phyloP scores from a whole-genome alignment of 2,113 vertebrate species.

The Peucedramus taeniatus region DNA sequence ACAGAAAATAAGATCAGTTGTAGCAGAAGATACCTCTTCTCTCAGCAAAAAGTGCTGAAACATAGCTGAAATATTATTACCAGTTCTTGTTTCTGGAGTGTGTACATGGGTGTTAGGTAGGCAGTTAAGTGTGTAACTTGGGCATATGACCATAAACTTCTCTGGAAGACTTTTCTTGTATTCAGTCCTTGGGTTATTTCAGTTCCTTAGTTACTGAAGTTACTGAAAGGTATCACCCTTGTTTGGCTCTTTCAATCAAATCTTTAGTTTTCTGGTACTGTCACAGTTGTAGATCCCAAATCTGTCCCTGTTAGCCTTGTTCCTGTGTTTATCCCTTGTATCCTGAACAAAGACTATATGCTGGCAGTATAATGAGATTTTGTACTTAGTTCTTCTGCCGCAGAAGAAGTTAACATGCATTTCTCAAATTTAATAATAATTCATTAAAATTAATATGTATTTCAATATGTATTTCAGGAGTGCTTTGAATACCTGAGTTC shows the following conservation, averaged over 20 bases:
- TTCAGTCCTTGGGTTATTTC: neutral
- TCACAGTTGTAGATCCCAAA: neutral
- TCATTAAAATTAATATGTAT: neutral
- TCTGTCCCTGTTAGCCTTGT: neutral
- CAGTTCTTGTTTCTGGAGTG: neutral
- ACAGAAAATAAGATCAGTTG: neutral
- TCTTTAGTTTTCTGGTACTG: neutral
- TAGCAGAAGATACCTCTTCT: neutral
- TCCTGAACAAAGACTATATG: neutral
- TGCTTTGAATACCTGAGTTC: neutral
- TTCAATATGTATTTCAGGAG: neutral
- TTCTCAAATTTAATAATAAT: neutral
- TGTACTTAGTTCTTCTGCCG: neutral
- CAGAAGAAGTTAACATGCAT: neutral
- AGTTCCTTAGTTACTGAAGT: neutral
- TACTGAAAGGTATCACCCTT: neutral
- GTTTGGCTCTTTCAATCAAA: neutral
- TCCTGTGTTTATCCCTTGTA: neutral
- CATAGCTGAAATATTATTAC: neutral
- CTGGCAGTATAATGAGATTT: neutral
- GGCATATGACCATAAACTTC: neutral
- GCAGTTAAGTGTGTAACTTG: neutral
- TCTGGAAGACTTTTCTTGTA: neutral
- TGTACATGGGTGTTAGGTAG: accelerated
- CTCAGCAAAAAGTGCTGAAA: neutral